phyloP scores from a whole-genome alignment of 1,140 invertebrate genomes.

The Neuroterus valhalla region DNA sequence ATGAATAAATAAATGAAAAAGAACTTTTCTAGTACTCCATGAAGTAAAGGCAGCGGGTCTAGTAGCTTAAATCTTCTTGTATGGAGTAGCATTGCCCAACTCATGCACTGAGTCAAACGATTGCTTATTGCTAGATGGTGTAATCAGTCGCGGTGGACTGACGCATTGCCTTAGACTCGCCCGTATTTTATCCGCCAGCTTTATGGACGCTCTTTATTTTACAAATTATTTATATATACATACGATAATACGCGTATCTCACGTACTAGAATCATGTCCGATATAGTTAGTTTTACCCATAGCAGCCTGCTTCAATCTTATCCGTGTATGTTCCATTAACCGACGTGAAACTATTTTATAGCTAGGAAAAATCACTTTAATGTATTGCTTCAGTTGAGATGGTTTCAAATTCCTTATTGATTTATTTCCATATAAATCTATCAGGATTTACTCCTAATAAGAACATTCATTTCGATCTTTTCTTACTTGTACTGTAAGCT shows the following conservation, averaged over 20 bases:
- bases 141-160: conserved; percentile 50
- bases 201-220: background rate
- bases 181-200: conserved; percentile 53
- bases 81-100: conserved; percentile 50
- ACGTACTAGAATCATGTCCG: conserved; percentile 3
- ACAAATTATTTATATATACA: conserved; percentile 17
- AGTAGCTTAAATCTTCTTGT: conserved; percentile 45
- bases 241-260: background rate
- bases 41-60: too few relatives aligned
- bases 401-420: background rate
- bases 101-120: conserved; percentile 64
- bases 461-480: background rate
- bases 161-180: conserved; percentile 50
- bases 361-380: conserved; percentile 4
- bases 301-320: background rate
- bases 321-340: conserved; percentile 9
- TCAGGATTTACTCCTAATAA: background rate
- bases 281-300: background rate
- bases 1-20: too few relatives aligned
- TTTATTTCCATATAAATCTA: background rate
- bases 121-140: conserved; percentile 58
- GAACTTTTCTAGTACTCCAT: too few relatives aligned
- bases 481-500: background rate
- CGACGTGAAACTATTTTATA: background rate
- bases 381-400: background rate